phyloP scores from a whole-genome alignment of 2,797 vertebrate species.

The Orientallactaga sibirica region DNA sequence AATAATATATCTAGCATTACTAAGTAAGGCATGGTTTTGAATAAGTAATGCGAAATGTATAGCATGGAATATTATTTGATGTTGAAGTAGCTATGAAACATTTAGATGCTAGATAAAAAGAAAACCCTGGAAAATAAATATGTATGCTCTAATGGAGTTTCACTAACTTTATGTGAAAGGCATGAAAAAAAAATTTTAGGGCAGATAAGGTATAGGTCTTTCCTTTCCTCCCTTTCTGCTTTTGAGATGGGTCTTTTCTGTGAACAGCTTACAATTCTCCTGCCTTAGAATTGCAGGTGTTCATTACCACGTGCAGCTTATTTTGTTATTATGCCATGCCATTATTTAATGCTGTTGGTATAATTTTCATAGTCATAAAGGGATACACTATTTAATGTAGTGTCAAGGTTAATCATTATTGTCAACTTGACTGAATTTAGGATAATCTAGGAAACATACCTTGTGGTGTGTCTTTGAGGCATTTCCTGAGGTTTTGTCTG shows the following conservation, averaged over 20 bases:
- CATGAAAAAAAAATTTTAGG: neutral
- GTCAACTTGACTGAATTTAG: neutral
- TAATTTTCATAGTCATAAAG: constrained; percentile 22
- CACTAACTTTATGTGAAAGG: constrained; percentile 23
- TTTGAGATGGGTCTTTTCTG: neutral
- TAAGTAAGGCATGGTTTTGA: constrained; percentile 25
- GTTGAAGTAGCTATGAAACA: constrained; percentile 32
- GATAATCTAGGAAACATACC: neutral
- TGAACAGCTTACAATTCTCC: neutral
- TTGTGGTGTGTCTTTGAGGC: neutral
- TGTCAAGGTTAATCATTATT: neutral
- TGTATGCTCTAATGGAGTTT: neutral
- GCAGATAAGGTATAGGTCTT: neutral
- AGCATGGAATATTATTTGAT: neutral
- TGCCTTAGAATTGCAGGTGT: neutral
- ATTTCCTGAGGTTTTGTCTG: neutral
- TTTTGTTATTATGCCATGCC: neutral
- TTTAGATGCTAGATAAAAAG: constrained; percentile 1
- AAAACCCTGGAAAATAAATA: neutral
- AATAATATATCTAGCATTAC: neutral
- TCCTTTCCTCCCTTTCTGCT: neutral
- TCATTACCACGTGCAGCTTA: neutral
- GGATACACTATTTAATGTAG: neutral
- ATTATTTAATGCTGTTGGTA: neutral
- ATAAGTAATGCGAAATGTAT: neutral